These are phyloP conservation scores for Natator depressus DNA, from an alignment of 2,113 vertebrate species.

Conservation along the genomic window DNA sequence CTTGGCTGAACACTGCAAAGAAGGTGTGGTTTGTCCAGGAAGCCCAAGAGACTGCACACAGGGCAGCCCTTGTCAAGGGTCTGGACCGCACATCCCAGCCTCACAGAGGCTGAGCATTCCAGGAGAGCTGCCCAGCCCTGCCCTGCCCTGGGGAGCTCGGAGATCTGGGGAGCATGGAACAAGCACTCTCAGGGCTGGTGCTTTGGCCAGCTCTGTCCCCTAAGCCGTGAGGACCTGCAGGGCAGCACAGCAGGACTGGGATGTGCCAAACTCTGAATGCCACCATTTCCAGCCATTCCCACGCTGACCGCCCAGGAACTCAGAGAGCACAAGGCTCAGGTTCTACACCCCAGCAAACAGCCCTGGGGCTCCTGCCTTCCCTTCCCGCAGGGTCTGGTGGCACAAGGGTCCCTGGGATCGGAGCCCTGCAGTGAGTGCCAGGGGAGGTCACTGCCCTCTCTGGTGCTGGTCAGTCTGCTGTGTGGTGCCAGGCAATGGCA, in stretches of 20 bases:
- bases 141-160: background rate
- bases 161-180: background rate
- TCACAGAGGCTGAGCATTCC: background rate
- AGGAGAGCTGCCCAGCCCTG: background rate
- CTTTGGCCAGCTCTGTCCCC: background rate
- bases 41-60: background rate
- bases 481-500: background rate
- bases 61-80: no score
- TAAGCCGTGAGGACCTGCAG: background rate
- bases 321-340: background rate
- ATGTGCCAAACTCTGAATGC: accelerated
- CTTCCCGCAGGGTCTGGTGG: background rate
- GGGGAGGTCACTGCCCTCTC: background rate
- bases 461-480: background rate
- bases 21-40: accelerated
- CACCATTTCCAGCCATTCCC: accelerated
- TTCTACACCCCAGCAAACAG: background rate
- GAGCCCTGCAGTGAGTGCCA: background rate
- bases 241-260: background rate
- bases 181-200: accelerated
- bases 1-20: constrained; percentile 93
- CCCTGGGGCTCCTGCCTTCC: background rate
- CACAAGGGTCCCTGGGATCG: background rate
- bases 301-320: no score
- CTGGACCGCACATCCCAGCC: background rate